These are phyloP conservation scores for Gambelia wislizenii DNA, from an alignment of 2,797 vertebrate species.

Conservation along the genomic window DNA sequence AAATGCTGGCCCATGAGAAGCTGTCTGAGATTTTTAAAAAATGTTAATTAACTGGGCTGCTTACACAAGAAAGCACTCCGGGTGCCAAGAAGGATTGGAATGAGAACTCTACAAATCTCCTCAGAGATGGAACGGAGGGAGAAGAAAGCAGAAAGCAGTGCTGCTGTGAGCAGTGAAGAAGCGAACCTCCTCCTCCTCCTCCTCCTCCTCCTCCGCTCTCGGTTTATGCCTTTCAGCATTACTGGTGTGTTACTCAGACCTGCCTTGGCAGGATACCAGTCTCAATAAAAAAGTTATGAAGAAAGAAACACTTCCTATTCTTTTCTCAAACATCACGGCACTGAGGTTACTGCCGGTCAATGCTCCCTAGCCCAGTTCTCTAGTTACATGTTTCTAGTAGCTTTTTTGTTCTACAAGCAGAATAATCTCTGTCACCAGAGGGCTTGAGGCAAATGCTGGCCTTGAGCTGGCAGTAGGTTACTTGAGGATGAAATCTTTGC, in stretches of 20 bases:
- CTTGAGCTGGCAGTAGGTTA: slow-evolving; percentile 42
- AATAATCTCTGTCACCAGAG: slow-evolving; percentile 62
- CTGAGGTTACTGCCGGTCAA: slow-evolving; percentile 83
- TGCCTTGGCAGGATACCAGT: neutral
- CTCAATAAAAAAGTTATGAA: neutral
- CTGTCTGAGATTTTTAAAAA: neutral
- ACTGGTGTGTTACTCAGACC: slow-evolving; percentile 16
- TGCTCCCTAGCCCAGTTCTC: slow-evolving; percentile 80
- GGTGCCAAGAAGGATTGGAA: neutral
- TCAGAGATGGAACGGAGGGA: neutral
- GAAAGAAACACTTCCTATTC: neutral
- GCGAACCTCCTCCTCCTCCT: neutral
- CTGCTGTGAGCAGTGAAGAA: neutral
- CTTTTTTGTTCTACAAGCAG: slow-evolving; percentile 68
- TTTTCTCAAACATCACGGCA: neutral
- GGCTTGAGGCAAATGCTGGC: slow-evolving; percentile 45
- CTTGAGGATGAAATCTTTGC: slow-evolving; percentile 39
- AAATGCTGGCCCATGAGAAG: neutral
- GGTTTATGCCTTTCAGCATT: neutral
- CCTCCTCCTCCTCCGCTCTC: too few species aligned
- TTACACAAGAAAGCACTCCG: neutral
- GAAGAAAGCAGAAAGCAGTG: too few species aligned
- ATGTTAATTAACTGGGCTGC: neutral
- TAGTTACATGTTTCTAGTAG: slow-evolving; percentile 72
- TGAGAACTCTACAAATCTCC: slow-evolving; percentile 2